phyloP scores from a whole-genome alignment of 2,888 invertebrate species.

The Rhopalosiphum nymphaeae region DNA sequence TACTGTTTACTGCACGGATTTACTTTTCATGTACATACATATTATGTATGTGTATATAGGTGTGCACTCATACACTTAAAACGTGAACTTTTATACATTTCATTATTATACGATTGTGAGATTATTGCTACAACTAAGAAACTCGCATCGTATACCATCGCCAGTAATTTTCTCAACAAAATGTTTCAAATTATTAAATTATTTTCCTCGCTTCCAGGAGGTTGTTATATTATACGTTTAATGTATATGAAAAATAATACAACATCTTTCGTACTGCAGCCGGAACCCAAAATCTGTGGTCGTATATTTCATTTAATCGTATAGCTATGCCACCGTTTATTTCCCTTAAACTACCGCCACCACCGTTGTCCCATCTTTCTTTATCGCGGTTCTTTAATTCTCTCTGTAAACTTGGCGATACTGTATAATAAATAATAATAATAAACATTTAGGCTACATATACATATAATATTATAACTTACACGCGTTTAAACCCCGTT shows the following conservation, averaged over 20 bases:
- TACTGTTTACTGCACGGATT: not conserved
- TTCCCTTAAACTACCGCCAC: not conserved
- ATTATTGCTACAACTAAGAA: not conserved
- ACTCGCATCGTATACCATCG: not conserved
- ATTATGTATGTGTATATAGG: not conserved
- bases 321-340: not conserved
- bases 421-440: constrained; percentile 12
- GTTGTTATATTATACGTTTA: not conserved
- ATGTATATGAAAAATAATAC: not conserved
- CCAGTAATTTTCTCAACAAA: not conserved
- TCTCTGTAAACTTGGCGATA: not conserved
- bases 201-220: not conserved
- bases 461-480: not conserved
- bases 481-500: not conserved
- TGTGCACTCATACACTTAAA: not conserved
- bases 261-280: not conserved
- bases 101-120: not conserved
- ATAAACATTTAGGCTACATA: constrained; percentile 2
- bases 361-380: not conserved
- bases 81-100: not conserved
- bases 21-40: not conserved
- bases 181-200: not conserved
- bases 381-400: constrained; percentile 10
- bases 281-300: not conserved
- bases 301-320: constrained; percentile 13